These are phyloP conservation scores for Columba livia DNA, from an alignment of 2,113 vertebrate species.

Conservation along the genomic window DNA sequence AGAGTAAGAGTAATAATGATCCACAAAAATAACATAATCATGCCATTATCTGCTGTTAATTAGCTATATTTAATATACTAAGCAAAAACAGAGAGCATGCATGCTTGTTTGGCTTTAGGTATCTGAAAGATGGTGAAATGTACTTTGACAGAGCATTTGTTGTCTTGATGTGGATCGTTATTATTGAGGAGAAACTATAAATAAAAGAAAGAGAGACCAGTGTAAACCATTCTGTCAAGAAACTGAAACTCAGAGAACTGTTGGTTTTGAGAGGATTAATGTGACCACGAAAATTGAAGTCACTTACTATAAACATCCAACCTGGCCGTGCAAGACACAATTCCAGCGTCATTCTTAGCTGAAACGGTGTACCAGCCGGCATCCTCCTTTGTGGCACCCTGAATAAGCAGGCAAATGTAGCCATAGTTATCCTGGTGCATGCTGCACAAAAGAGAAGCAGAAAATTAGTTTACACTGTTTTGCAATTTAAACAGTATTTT, in stretches of 20 bases:
- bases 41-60: conserved; percentile 53
- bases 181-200: conserved; percentile 77
- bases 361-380: conserved; percentile 98
- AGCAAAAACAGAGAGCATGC: conserved; percentile 21
- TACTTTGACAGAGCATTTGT: conserved; percentile 74
- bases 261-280: not conserved
- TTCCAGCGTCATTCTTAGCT: conserved; percentile 97
- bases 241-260: not conserved
- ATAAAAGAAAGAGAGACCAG: conserved; percentile 72
- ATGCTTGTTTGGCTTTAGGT: conserved; percentile 58
- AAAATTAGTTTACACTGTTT: not conserved
- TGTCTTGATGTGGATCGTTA: conserved; percentile 72
- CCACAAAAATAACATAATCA: conserved; percentile 4
- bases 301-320: conserved; percentile 91
- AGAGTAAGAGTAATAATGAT: conserved; percentile 35
- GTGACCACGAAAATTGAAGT: not conserved
- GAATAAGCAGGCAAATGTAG: conserved; percentile 97
- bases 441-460: conserved; percentile 70
- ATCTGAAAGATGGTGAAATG: conserved; percentile 46
- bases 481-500: not conserved
- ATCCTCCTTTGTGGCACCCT: conserved; percentile 93
- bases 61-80: conserved; percentile 13
- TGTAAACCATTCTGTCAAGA: conserved; percentile 46
- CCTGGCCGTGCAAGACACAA: conserved; percentile 94
- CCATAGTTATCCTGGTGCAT: conserved; percentile 98